These are phyloP conservation scores for Seriola dumerili DNA, from an alignment of 2,113 vertebrate genomes.

Conservation along the genomic window DNA sequence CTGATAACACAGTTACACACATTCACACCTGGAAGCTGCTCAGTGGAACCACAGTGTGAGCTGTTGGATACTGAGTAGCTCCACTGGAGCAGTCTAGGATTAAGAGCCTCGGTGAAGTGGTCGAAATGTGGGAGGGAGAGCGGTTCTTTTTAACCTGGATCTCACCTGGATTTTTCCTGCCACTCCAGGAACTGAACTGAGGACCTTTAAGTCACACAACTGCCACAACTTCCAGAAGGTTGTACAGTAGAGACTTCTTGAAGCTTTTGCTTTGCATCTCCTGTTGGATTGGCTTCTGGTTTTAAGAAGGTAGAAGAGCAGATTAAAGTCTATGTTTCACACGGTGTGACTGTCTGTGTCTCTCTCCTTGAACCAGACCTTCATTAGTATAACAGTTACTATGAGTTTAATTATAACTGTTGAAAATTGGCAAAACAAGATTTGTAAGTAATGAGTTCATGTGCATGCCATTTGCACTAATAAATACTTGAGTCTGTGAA, in stretches of 20 bases:
- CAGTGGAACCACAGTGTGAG: constrained; percentile 12
- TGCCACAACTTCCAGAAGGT: neutral
- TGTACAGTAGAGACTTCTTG: neutral
- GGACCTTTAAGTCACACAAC: neutral
- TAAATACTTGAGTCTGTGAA: neutral
- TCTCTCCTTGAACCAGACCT: neutral
- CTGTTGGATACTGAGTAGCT: neutral
- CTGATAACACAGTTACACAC: neutral
- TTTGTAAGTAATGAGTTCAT: neutral
- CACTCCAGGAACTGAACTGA: neutral
- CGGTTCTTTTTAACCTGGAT: neutral
- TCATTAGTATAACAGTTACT: neutral
- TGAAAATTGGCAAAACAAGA: neutral
- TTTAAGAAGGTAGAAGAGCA: neutral
- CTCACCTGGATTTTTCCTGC: neutral
- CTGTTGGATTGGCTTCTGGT: neutral
- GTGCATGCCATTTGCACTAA: neutral
- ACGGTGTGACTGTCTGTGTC: neutral
- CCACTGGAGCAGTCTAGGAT: constrained; percentile 4
- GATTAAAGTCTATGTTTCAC: neutral
- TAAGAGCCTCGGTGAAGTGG: constrained; percentile 5
- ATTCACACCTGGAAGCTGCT: constrained; percentile 15
- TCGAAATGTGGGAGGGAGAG: neutral
- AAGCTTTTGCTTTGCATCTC: neutral
- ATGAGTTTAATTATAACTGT: neutral